Percentiles rank a stretch among this genome's conserved stretches.
These are phyloP conservation scores for Sebastiscus albofasciatus DNA, from an alignment of 2,797 vertebrate species.

Conservation along the genomic window DNA sequence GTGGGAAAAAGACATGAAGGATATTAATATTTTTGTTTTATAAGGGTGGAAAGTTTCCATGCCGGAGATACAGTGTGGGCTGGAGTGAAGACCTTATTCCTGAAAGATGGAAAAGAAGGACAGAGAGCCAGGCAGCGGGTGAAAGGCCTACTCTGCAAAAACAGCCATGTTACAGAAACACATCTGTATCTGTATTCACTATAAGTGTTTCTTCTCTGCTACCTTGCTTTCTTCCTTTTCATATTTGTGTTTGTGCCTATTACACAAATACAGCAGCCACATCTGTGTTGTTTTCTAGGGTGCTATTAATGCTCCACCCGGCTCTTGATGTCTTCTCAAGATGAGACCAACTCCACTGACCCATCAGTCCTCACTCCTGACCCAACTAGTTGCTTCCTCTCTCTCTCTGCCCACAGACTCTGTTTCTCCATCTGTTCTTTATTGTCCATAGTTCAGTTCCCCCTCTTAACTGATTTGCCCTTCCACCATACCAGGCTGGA, in stretches of 20 bases:
- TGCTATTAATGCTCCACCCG: conserved; percentile 36
- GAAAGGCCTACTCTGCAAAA: conserved; percentile 19
- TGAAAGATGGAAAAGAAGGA: conserved; percentile 49
- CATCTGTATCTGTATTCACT: background rate
- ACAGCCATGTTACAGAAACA: conserved; percentile 1
- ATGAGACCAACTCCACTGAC: conserved; percentile 64
- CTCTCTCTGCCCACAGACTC: conserved; percentile 59
- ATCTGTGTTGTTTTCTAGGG: conserved; percentile 34
- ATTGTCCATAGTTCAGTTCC: conserved; percentile 55
- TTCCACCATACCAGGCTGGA: conserved; percentile 25
- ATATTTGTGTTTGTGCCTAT: background rate
- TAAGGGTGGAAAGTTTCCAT: conserved; percentile 44
- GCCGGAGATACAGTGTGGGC: conserved; percentile 45
- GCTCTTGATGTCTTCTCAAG: conserved; percentile 74
- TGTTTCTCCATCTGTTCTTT: conserved; percentile 69
- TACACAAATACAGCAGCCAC: background rate
- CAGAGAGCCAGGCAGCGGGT: conserved; percentile 30
- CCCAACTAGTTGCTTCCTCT: conserved; percentile 55
- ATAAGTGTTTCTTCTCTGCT: background rate
- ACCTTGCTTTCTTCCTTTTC: background rate
- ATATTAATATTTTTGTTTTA: conserved; percentile 49
- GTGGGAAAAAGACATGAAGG: conserved; percentile 19
- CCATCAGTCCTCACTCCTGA: conserved; percentile 59
- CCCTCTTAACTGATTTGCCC: conserved; percentile 55
- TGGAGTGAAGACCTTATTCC: conserved; percentile 46